phyloP scores from a whole-genome alignment of 2,797 vertebrate genomes.

The Rhinoraja longicauda region DNA sequence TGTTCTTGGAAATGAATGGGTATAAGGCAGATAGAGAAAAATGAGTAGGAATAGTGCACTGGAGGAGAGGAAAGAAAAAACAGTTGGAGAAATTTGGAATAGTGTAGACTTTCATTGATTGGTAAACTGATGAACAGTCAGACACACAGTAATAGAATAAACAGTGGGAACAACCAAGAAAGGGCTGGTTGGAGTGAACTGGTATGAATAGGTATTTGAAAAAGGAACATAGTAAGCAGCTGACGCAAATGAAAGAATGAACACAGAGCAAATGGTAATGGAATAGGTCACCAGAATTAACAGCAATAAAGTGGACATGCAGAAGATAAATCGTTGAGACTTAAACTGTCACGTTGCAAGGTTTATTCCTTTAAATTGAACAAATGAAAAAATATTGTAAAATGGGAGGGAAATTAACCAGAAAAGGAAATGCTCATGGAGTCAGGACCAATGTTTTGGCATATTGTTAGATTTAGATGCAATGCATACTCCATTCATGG shows the following conservation, averaged over 20 bases:
- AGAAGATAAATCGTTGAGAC: not conserved
- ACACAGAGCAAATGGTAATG: not conserved
- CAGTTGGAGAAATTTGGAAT: not conserved
- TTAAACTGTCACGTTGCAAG: not conserved
- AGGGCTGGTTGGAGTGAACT: too few species aligned
- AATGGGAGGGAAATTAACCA: not conserved
- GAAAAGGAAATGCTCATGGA: not conserved
- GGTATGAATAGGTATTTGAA: too few species aligned
- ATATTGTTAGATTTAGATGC: not conserved
- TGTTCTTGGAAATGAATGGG: too few species aligned
- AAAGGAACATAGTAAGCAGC: too few species aligned
- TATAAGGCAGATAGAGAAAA: not conserved
- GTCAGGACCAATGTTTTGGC: not conserved
- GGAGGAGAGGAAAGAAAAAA: not conserved
- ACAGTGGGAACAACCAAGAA: not conserved
- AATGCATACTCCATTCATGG: not conserved
- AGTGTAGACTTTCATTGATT: not conserved
- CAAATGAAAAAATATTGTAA: not conserved
- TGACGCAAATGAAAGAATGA: too few species aligned
- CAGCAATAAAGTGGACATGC: not conserved
- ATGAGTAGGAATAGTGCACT: not conserved
- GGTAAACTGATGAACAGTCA: not conserved
- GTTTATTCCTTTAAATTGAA: not conserved
- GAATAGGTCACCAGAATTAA: not conserved
- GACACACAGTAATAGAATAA: not conserved